Percentiles rank a stretch among this genome's conserved stretches.
These are phyloP conservation scores for Poeciliopsis turrubarensis DNA, from an alignment of 2,113 vertebrate species.

Conservation along the genomic window DNA sequence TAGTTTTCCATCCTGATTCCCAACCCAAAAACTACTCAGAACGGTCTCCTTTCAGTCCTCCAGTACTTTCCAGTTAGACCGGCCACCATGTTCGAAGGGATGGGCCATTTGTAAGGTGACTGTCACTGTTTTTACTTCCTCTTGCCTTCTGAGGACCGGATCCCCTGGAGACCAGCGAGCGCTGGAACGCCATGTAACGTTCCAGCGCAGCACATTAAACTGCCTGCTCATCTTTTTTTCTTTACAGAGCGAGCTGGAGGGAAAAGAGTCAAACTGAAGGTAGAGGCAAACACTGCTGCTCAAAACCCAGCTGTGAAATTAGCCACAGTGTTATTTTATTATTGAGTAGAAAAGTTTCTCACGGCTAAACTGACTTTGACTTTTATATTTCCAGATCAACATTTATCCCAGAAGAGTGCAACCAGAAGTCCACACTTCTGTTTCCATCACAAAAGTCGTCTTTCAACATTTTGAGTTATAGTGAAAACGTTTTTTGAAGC, in stretches of 20 bases:
- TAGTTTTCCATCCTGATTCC: conserved; percentile 36
- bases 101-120: conserved; percentile 3
- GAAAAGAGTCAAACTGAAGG: conserved; percentile 28
- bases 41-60: conserved; percentile 45
- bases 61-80: background rate
- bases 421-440: background rate
- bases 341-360: background rate
- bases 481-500: background rate
- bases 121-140: conserved; percentile 18
- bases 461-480: background rate
- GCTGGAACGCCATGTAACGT: conserved; percentile 30
- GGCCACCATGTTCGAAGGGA: conserved; percentile 2
- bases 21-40: conserved; percentile 35
- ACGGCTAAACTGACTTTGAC: background rate
- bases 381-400: background rate
- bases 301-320: background rate
- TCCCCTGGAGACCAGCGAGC: conserved; percentile 1
- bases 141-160: conserved; percentile 47
- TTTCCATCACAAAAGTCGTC: background rate
- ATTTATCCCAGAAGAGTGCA: background rate
- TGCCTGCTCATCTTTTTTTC: conserved; percentile 23
- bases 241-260: conserved; percentile 45
- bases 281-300: conserved; percentile 35
- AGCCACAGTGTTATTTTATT: background rate
- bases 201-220: conserved; percentile 19